Percentiles rank a stretch among this genome's conserved stretches.
Evolutionary conservation across 2,113 vertebrate genomes (phyloP).

Genomic region (Cromileptes altivelis): DNA sequence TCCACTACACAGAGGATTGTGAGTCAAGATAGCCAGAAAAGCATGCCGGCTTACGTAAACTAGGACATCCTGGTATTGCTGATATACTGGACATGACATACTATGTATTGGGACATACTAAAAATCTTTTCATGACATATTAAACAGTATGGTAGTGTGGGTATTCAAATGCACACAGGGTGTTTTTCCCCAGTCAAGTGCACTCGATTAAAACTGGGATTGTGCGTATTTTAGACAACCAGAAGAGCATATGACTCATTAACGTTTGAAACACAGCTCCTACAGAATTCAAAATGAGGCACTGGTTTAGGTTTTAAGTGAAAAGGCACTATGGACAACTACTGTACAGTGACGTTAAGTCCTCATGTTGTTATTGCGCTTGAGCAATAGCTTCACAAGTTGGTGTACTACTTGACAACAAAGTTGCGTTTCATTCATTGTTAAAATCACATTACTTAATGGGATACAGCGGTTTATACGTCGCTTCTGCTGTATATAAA

Average conservation of each 20-base stretch:
- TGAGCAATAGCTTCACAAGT: not conserved
- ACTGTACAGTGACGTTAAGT: not conserved
- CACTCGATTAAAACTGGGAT: not conserved
- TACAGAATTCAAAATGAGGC: not conserved
- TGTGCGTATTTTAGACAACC: not conserved
- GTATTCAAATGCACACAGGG: no score
- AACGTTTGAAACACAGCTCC: not conserved
- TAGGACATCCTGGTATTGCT: no score
- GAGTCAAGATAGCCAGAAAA: no score
- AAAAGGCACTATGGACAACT: not conserved
- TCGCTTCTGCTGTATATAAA: not conserved
- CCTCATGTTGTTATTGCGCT: not conserved
- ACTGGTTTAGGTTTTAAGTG: not conserved
- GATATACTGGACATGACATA: no score
- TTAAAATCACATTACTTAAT: no score
- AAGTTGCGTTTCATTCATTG: not conserved
- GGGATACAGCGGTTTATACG: not conserved
- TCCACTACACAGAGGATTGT: no score
- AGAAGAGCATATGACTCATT: not conserved
- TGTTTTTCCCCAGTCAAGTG: not conserved
- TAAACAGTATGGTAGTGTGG: no score
- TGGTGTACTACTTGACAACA: not conserved
- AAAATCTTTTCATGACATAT: no score
- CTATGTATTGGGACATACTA: no score
- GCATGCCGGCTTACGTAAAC: no score